These are phyloP conservation scores for Scotopteryx bipunctaria DNA, from an alignment of 2,888 invertebrate species.

Conservation along the genomic window DNA sequence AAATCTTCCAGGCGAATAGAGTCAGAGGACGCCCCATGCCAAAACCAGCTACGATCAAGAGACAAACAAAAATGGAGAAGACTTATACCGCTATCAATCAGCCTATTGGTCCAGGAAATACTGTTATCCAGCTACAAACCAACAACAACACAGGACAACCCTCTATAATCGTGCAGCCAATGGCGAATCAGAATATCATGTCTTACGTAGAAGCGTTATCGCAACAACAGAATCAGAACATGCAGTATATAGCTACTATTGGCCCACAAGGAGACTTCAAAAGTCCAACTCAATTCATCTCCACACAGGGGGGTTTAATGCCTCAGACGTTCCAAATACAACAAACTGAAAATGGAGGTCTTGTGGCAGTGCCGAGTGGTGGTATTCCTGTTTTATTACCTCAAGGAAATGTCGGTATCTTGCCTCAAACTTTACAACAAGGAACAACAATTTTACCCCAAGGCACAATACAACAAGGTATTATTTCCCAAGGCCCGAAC, in stretches of 20 bases:
- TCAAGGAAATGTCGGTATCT: conserved; percentile 79
- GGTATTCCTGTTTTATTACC: conserved; percentile 82
- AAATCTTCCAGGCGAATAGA: conserved; percentile 75
- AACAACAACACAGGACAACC: conserved; percentile 83
- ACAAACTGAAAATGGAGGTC: conserved; percentile 84
- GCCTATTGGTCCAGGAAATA: conserved; percentile 74
- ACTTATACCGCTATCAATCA: conserved; percentile 77
- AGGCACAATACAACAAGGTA: conserved; percentile 81
- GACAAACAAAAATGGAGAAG: conserved; percentile 78
- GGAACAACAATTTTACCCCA: conserved; percentile 83
- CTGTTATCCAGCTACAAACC: conserved; percentile 83
- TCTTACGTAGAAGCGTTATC: conserved; percentile 88
- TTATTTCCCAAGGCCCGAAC: conserved; percentile 79
- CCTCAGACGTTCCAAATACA: conserved; percentile 85
- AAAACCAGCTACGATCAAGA: conserved; percentile 74
- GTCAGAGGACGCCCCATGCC: conserved; percentile 75
- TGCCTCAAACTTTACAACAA: conserved; percentile 79
- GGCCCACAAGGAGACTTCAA: conserved; percentile 85
- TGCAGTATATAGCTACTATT: conserved; percentile 90
- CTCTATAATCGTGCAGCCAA: conserved; percentile 87
- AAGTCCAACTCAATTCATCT: conserved; percentile 81
- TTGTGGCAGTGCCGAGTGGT: conserved; percentile 84
- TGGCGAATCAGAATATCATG: conserved; percentile 83
- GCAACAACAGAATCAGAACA: conserved; percentile 87
- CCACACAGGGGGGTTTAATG: conserved; percentile 75